Conservation (phyloP, 2,888 invertebrate genomes). For the Tiphia femorata region DNA sequence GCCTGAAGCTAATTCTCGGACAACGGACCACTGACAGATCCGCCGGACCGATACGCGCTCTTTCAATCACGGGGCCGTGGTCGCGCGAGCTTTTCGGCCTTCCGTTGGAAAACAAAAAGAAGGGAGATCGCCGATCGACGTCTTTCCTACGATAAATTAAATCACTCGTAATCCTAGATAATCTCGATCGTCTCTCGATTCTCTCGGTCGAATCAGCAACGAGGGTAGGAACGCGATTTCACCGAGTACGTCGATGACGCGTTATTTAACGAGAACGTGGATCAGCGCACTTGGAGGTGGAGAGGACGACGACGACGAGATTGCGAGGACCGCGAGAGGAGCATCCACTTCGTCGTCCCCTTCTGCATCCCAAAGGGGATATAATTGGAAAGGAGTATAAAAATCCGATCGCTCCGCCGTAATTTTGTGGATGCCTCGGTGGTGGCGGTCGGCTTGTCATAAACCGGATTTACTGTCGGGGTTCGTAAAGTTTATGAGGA, state of each 20-base stretch:
- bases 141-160: too few species aligned
- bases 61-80: neutral
- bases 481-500: conserved; percentile 61
- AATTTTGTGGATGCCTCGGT: conserved; percentile 54
- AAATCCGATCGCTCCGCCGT: conserved; percentile 53
- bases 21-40: conserved; percentile 34
- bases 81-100: neutral
- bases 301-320: too few species aligned
- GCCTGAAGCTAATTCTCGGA: conserved; percentile 34
- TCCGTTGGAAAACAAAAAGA: neutral
- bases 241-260: neutral
- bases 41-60: conserved; percentile 7
- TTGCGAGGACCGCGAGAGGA: too few species aligned
- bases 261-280: too few species aligned
- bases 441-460: conserved; percentile 57
- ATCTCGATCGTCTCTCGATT: too few species aligned
- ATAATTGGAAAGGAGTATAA: conserved; percentile 48
- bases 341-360: neutral
- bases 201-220: too few species aligned
- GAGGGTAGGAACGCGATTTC: too few species aligned
- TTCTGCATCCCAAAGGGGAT: conserved; percentile 3
- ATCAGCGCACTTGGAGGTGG: too few species aligned
- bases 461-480: conserved; percentile 59
- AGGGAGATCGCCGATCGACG: neutral
- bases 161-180: too few species aligned